Percentiles rank a stretch among this genome's conserved stretches.
Evolutionary conservation across 2,113 vertebrate species (phyloP).

Genomic region (Boulengeromyrus knoepffleri): DNA sequence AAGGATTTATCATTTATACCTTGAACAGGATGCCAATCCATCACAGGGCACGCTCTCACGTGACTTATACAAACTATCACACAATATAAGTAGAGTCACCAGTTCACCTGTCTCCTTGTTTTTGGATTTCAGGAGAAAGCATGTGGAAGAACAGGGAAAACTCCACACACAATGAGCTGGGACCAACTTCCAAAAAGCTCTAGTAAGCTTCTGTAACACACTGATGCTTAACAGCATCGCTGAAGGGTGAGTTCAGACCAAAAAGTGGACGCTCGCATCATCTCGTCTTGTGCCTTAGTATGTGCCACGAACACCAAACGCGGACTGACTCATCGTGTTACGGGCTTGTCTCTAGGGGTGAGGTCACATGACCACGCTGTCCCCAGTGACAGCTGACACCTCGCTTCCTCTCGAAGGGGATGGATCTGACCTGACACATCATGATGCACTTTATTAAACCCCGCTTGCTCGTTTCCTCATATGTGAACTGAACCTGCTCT

Average conservation of each 20-base stretch:
- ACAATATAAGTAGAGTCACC: neutral
- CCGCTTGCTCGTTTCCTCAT: slow-evolving; percentile 35
- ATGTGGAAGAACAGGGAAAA: neutral
- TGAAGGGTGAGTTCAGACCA: neutral
- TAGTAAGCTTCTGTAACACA: slow-evolving; percentile 17
- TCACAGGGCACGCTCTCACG: neutral
- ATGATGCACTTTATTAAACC: slow-evolving; percentile 44
- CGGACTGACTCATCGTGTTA: slow-evolving; percentile 20
- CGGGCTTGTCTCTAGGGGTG: slow-evolving; percentile 38
- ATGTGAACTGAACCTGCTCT: slow-evolving; percentile 36
- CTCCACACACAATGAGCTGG: neutral
- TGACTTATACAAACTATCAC: neutral
- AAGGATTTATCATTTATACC: neutral
- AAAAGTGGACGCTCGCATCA: too few relatives aligned
- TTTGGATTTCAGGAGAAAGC: neutral
- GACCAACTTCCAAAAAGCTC: neutral
- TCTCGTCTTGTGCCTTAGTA: neutral
- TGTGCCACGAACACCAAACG: neutral
- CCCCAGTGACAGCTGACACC: neutral
- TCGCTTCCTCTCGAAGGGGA: slow-evolving; percentile 13
- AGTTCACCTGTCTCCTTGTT: neutral
- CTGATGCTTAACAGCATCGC: neutral
- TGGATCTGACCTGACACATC: slow-evolving; percentile 50
- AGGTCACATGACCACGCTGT: slow-evolving; percentile 19
- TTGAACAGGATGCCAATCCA: neutral